phyloP scores from a whole-genome alignment of 37 sponge, comb jelly and placozoan genomes.

The Haliclona indistincta region DNA sequence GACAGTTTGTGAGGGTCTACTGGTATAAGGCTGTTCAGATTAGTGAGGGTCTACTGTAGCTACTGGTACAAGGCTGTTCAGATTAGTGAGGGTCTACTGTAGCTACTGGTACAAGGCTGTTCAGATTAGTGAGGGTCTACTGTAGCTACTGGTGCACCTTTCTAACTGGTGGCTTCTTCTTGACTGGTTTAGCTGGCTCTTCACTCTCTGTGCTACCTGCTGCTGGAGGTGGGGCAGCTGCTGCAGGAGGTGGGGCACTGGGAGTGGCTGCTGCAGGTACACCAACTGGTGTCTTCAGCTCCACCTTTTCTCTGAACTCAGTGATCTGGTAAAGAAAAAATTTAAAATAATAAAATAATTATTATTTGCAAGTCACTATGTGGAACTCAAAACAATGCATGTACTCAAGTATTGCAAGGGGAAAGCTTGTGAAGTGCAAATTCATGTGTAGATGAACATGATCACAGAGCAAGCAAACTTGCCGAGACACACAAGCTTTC shows the following conservation, averaged over 20 bases:
- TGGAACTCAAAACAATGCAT: not conserved
- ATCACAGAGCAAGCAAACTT: not conserved
- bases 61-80: too few species aligned
- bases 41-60: too few species aligned
- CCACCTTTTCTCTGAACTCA: slow-evolving; percentile 73
- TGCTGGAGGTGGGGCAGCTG: slow-evolving; percentile 15
- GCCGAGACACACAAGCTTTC: not conserved
- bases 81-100: too few species aligned
- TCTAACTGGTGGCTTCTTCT: slow-evolving; percentile 40
- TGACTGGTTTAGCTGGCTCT: slow-evolving; percentile 7
- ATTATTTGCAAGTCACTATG: not conserved
- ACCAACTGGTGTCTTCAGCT: slow-evolving; percentile 61
- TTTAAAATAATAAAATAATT: not conserved
- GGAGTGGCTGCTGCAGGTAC: slow-evolving; percentile 13
- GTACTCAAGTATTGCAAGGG: too few species aligned
- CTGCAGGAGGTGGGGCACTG: not conserved
- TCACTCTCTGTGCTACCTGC: not conserved
- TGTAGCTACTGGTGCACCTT: not conserved
- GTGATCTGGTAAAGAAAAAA: slow-evolving; percentile 38
- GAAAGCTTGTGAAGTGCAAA: too few species aligned
- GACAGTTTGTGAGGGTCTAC: not conserved
- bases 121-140: too few species aligned
- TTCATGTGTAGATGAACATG: not conserved
- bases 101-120: too few species aligned
- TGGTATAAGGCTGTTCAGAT: too few species aligned